These are phyloP conservation scores for Melolontha melolontha DNA, from an alignment of 2,888 invertebrate species.

Conservation along the genomic window DNA sequence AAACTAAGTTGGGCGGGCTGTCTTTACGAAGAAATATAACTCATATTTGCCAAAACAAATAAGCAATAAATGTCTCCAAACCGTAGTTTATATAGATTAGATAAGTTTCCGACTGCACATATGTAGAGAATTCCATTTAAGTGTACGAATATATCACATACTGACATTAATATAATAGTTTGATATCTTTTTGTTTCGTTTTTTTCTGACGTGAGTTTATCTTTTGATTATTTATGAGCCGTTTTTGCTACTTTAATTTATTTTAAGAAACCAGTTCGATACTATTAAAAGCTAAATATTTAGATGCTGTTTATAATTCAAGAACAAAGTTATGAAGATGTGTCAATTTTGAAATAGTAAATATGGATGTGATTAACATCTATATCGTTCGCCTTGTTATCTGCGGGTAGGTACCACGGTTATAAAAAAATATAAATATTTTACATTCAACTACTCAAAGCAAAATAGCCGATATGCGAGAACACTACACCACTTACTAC, in stretches of 20 bases:
- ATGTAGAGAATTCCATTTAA: not conserved
- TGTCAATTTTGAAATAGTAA: no score
- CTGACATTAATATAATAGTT: not conserved
- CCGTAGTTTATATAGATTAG: conserved; percentile 11
- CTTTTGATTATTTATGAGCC: conserved; percentile 12
- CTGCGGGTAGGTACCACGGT: no score
- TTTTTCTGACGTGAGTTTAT: conserved; percentile 15
- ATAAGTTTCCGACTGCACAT: conserved; percentile 19
- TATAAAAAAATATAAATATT: no score
- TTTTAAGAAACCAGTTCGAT: conserved; percentile 22
- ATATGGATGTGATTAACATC: no score
- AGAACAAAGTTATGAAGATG: conserved; percentile 1
- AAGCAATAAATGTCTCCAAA: conserved; percentile 9
- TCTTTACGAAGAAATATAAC: not conserved
- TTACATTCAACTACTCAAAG: no score
- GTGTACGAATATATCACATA: conserved; percentile 1
- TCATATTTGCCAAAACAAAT: no score
- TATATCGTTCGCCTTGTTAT: no score
- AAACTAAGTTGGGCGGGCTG: no score
- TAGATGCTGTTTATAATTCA: conserved; percentile 14
- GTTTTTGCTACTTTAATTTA: conserved; percentile 16
- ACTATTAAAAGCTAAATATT: conserved; percentile 29
- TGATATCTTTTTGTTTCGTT: no score
- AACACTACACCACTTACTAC: no score
- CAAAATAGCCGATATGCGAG: no score